These are phyloP conservation scores for Microplitis manilae DNA, from an alignment of 2,888 invertebrate species.

Conservation along the genomic window DNA sequence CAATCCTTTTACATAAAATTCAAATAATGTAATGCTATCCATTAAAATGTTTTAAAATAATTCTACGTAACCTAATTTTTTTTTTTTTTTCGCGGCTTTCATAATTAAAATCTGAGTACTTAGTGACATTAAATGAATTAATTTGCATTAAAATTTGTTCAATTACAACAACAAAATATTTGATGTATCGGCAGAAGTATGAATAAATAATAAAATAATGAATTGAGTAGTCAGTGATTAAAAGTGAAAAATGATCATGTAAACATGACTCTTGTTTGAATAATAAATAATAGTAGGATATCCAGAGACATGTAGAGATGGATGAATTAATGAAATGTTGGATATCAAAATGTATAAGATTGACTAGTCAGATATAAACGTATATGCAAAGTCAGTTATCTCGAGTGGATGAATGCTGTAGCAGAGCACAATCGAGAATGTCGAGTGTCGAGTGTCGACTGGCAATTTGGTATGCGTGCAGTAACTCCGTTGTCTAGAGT, in stretches of 20 bases:
- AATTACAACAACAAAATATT: no score
- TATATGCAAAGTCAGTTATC: conserved; percentile 24
- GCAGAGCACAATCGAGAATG: conserved; percentile 3
- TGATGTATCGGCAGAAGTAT: no score
- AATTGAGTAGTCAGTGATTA: background rate
- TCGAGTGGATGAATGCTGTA: conserved; percentile 27
- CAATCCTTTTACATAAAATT: no score
- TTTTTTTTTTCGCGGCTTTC: no score
- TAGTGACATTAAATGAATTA: no score
- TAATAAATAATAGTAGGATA: conserved; percentile 2
- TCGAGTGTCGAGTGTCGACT: background rate
- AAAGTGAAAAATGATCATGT: no score
- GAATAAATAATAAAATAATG: background rate
- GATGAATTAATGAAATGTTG: conserved; percentile 8
- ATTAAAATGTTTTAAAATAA: no score
- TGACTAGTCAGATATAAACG: conserved; percentile 11
- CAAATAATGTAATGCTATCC: no score
- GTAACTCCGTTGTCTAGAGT: conserved; percentile 52
- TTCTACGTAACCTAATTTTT: no score
- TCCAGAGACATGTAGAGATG: background rate
- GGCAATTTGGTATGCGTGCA: conserved; percentile 53
- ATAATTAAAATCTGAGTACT: no score
- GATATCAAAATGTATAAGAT: conserved; percentile 20
- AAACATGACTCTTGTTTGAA: background rate
- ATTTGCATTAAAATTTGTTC: no score